Base-by-base conservation (phyloP, 1,140 invertebrate species). In the Drosophila trapezifrons region DNA sequence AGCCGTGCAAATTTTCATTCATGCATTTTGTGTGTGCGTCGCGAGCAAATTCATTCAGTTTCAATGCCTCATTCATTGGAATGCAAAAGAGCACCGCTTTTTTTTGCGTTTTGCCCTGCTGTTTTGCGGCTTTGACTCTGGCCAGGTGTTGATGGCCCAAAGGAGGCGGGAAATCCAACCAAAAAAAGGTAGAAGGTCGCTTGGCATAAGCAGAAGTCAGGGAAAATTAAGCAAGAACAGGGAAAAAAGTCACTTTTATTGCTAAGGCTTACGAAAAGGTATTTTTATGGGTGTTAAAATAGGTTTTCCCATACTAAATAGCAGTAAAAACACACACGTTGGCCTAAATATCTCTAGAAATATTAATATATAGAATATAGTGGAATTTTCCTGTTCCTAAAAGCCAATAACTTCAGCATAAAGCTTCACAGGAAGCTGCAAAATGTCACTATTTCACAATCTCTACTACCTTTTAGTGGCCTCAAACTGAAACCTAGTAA, bases 11-110 rank as follows among this genome's bases (percentile, higher is more conserved):
- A 80, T 65, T 87, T 85, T 87, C 82, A 85, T 85, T 85, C 82
- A 85, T 85, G 82, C 82, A 64, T 79, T 84, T 70, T 64, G 66
- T 72, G 66, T 72, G 80, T 64, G 80, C 55, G 65, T 73, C 52
- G 65, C 45, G 81, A 58, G 73, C 62, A 77, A 80, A 82, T 87
- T 87, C 82, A 84, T 84, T 84, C 81, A 84, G 75, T 69, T 80
- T 73, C 72, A 80, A 71, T 71, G 74, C 63, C 69, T 86, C 81
- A 84, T 84, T 81, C 82, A 82, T 78, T 38, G 72, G 55, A 76
- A 76, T 76, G 72, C 62, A 27, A 25, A 38, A 42, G 47, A 35
- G 47, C 32, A 22, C 35, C 32, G 27, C 9, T 15, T 9, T 12
- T 17, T 32, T 25, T 18, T 15, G 8, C 5, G 20, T 15, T 58